Evolutionary conservation across 1,140 invertebrate species (phyloP).

Genomic region (Radopholus similis): DNA sequence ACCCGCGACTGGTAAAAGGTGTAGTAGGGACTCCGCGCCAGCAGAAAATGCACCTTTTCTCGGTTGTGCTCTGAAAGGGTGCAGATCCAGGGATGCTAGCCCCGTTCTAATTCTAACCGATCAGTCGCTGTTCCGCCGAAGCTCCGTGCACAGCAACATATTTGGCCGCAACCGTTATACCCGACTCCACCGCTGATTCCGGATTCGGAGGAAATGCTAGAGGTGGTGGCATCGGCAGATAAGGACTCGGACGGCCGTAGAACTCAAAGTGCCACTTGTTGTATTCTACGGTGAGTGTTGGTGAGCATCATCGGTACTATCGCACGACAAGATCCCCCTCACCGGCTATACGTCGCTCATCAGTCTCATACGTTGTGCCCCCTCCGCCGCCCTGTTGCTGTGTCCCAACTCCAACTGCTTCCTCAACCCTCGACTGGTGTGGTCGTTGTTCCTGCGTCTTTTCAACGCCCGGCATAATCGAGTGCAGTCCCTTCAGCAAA

Average conservation of each 20-base stretch:
- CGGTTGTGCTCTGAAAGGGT: conserved; percentile 25
- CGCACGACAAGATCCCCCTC: background rate
- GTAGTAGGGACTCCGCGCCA: conserved; percentile 25
- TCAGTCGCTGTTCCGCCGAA: conserved; percentile 31
- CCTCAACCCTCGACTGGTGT: background rate
- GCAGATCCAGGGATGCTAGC: background rate
- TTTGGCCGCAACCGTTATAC: conserved; percentile 17
- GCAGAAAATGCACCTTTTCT: conserved; percentile 25
- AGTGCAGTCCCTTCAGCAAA: conserved; percentile 34
- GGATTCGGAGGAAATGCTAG: conserved; percentile 19
- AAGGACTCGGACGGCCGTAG: conserved; percentile 34
- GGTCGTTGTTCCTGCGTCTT: background rate
- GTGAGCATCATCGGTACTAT: background rate
- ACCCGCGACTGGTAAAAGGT: conserved; percentile 31
- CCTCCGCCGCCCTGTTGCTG: background rate
- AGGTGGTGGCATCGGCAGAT: conserved; percentile 22
- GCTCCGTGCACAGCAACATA: conserved; percentile 26
- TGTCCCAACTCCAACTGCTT: background rate
- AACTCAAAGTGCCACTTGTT: conserved; percentile 32
- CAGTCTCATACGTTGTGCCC: background rate
- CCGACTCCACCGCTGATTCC: conserved; percentile 18
- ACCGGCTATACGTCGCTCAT: conserved; percentile 17
- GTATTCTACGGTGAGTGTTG: conserved; percentile 6
- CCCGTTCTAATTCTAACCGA: conserved; percentile 8
- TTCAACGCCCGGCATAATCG: conserved; percentile 18